phyloP scores from a whole-genome alignment of 2,113 vertebrate species.

The Nematolebias whitei region DNA sequence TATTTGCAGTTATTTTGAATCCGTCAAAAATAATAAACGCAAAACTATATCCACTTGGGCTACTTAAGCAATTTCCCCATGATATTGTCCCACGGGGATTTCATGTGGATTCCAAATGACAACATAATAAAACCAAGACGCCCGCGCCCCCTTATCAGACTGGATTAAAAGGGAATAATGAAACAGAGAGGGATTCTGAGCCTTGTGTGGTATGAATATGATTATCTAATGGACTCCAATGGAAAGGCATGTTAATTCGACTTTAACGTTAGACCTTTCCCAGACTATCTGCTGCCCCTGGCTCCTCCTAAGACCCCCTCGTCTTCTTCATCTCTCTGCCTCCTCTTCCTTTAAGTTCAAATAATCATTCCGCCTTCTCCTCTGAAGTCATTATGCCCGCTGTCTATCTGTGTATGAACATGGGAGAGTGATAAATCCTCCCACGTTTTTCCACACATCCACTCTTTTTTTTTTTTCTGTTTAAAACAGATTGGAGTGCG shows the following conservation, averaged over 20 bases:
- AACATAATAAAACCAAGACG: conserved; percentile 79
- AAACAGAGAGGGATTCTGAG: conserved; percentile 75
- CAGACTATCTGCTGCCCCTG: conserved; percentile 78
- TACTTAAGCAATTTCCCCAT: conserved; percentile 80
- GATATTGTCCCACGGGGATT: conserved; percentile 76
- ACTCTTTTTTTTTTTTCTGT: conserved; percentile 21
- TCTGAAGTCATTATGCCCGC: conserved; percentile 73
- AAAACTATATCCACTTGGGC: conserved; percentile 79
- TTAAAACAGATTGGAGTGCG: conserved; percentile 59
- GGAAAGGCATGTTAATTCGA: conserved; percentile 78
- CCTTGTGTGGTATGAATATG: conserved; percentile 83
- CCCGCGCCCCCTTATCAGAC: conserved; percentile 74
- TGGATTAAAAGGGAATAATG: conserved; percentile 82
- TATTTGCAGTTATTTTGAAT: conserved; percentile 80
- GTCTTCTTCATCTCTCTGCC: conserved; percentile 28
- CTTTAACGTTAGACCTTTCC: conserved; percentile 79
- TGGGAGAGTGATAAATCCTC: conserved; percentile 71
- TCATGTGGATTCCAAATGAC: conserved; percentile 78
- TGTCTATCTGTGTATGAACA: conserved; percentile 70
- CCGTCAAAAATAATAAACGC: conserved; percentile 79
- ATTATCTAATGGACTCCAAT: conserved; percentile 81
- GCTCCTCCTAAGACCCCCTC: conserved; percentile 65
- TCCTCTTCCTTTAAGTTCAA: conserved; percentile 63
- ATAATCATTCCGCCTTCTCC: conserved; percentile 67
- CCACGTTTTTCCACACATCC: conserved; percentile 25